A percentile compares a stretch with the other conserved stretches of the same genome.
Evolutionary conservation across 2,888 invertebrate species (phyloP).

Genomic region (Phortica okadai): DNA sequence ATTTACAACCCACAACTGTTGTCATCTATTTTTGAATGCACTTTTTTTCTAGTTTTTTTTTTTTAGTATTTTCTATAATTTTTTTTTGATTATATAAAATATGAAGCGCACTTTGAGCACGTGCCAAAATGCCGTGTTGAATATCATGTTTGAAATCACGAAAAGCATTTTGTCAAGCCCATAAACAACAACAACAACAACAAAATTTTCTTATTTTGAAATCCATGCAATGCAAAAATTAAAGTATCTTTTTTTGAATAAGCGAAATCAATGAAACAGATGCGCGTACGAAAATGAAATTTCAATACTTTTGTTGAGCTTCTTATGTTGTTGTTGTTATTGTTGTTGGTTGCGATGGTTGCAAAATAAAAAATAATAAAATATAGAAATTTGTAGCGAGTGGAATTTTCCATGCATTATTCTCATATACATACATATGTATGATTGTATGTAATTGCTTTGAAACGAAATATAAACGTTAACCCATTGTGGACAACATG

Average conservation of each 20-base stretch:
- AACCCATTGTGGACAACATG: not conserved
- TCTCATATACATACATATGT: constrained; percentile 44
- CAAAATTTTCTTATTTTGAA: not conserved
- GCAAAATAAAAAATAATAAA: constrained; percentile 25
- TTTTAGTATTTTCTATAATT: not conserved
- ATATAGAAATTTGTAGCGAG: constrained; percentile 43
- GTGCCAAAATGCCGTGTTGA: not conserved
- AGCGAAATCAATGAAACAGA: not conserved
- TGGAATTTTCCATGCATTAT: constrained; percentile 70
- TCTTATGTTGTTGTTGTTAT: constrained; percentile 12
- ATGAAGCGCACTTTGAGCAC: not conserved
- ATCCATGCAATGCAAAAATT: not conserved
- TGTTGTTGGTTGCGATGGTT: not conserved
- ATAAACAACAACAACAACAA: too few relatives aligned
- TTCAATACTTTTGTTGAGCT: not conserved
- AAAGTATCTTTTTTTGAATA: not conserved
- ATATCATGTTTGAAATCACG: not conserved
- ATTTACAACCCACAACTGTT: too few relatives aligned
- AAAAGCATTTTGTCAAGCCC: not conserved
- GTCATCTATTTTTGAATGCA: too few relatives aligned
- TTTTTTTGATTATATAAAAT: not conserved
- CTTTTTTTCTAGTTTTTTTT: not conserved
- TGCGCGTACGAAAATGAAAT: not conserved
- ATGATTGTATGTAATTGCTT: constrained; percentile 46
- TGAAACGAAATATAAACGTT: constrained; percentile 50